Conservation (phyloP, 1,140 invertebrate genomes). For the Leptestheria dahalacensis region DNA sequence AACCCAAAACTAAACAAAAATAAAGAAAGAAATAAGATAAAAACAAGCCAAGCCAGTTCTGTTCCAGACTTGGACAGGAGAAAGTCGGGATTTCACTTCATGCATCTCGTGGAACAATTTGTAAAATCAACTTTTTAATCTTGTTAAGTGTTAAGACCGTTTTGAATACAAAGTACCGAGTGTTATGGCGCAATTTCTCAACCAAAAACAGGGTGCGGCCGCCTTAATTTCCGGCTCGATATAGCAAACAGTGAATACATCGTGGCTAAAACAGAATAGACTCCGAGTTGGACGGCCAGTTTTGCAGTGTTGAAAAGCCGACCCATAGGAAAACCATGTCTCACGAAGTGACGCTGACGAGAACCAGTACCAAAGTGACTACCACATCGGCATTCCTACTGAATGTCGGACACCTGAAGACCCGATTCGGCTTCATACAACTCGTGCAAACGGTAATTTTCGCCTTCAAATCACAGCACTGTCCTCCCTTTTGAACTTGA, state of each 20-base stretch:
- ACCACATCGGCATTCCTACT: conserved; percentile 53
- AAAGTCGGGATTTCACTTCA: too few species aligned
- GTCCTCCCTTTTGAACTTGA: too few species aligned
- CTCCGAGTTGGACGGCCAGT: too few species aligned
- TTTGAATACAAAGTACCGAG: too few species aligned
- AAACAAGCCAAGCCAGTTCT: not conserved
- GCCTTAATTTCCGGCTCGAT: not conserved
- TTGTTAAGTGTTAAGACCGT: too few species aligned
- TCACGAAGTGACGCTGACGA: conserved; percentile 62
- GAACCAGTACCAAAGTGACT: conserved; percentile 56
- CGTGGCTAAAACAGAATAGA: too few species aligned
- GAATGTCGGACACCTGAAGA: conserved; percentile 46
- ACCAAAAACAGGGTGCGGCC: not conserved
- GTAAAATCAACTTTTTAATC: too few species aligned
- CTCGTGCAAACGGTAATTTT: conserved; percentile 34
- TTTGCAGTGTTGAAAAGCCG: too few species aligned
- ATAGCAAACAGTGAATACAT: too few species aligned
- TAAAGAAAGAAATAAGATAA: not conserved
- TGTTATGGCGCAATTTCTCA: too few species aligned
- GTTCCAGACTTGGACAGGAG: not conserved
- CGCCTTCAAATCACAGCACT: not conserved
- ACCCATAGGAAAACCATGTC: too few species aligned
- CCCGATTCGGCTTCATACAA: conserved; percentile 35
- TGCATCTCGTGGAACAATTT: too few species aligned
- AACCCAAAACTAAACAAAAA: not conserved